These are phyloP conservation scores for Cynopterus brachyotis DNA, from an alignment of 2,113 vertebrate species.

Conservation along the genomic window DNA sequence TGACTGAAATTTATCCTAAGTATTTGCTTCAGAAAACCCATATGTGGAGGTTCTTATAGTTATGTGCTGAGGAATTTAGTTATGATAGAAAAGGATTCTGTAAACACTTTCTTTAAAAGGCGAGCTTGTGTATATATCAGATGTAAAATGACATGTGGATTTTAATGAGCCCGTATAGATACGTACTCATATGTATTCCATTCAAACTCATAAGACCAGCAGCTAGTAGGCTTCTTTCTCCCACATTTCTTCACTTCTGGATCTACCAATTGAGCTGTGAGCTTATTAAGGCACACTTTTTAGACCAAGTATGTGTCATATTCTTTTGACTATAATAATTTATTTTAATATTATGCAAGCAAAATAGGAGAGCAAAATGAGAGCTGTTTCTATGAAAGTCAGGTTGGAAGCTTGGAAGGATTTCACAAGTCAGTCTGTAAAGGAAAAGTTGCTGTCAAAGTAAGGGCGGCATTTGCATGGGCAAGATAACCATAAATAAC, in stretches of 20 bases:
- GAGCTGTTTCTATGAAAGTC: not conserved
- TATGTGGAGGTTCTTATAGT: not conserved
- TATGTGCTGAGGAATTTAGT: not conserved
- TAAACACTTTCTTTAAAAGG: not conserved
- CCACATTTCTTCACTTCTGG: not conserved
- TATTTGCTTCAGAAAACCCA: not conserved
- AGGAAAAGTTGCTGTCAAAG: not conserved
- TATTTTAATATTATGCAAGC: not conserved
- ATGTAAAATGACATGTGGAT: not conserved
- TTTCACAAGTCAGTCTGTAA: not conserved
- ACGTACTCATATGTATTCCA: not conserved
- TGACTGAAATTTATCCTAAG: not conserved
- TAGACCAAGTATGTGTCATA: not conserved
- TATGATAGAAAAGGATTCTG: not conserved
- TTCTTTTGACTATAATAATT: not conserved
- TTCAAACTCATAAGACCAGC: not conserved
- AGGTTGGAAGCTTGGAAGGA: not conserved
- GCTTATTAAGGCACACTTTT: not conserved
- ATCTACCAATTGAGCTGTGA: not conserved
- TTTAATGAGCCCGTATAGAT: not conserved
- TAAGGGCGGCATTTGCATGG: not conserved
- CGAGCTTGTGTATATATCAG: not conserved
- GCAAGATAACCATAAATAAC: not conserved
- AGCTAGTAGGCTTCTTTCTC: not conserved
- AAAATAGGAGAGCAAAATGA: not conserved